Evolutionary conservation across 2,113 vertebrate genomes (phyloP), one percentile per base, ranked within the genome.

Genomic region (Oxygymnocypris stewartii): DNA sequence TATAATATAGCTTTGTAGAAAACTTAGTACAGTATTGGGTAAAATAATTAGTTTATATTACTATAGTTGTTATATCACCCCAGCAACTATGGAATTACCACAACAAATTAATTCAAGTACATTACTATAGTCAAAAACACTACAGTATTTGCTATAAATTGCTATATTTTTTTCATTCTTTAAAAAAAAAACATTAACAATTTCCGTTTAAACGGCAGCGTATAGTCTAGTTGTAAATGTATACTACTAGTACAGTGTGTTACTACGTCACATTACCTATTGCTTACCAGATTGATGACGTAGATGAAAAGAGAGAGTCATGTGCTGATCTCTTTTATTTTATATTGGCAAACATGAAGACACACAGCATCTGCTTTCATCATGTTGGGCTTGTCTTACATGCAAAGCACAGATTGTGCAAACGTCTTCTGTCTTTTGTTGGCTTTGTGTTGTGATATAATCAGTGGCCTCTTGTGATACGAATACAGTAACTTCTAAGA

Each of bases 401-500:
- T 9, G 16, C 40, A 51, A 65, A 65, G 14, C 79, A 65, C 59
- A 81, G 59, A 13, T 20, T 71, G 67, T 14, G 2, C 18, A 79
- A 44, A 25, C 4, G 1, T 37, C 75, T 59, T 28, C 51, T 78
- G 37, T 57, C 31, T 78, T 77, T 81, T 35, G 69, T 85, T 35
- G 69, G 28, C 42, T 69, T 77, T 85, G 78, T 82, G 78, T 71
- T 51, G 44, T n/a, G 35, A 80, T 40, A 47, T 42, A 77, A 78
- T 49, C 28, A 40, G 12, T 77, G 61, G 71, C 85, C 67, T 71
- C 44, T 54, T 47, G 31, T 23, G 37, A 69, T 57, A 69, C 49
- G 69, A 67, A 67, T 61, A 57, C 59, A 25, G 54, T 80, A 61
- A 75, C 76, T 86, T 73, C 84, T 85, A 69, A 81, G 59, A 9